A percentile compares a stretch with the other conserved stretches of the same genome.
phyloP scores from a whole-genome alignment of 2,888 invertebrate species.

The Caenorhabditis sinica region DNA sequence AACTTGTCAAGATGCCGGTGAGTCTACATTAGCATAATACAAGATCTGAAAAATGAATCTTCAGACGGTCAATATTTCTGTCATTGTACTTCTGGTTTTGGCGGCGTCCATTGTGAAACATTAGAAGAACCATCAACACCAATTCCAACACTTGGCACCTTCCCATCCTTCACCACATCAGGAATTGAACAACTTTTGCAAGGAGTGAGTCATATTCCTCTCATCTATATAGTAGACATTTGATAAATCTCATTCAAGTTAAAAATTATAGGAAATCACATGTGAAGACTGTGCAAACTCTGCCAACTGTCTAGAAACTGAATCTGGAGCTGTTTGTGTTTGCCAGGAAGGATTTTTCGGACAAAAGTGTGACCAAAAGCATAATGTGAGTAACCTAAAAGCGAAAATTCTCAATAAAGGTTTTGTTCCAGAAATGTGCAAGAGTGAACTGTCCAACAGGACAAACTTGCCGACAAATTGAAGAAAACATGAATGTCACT shows the following conservation, averaged over 20 bases:
- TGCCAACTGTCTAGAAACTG: conserved; percentile 67
- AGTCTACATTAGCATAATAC: too few species aligned
- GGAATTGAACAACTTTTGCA: not conserved
- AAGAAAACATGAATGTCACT: conserved; percentile 37
- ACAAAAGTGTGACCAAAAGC: conserved; percentile 65
- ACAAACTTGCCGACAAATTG: conserved; percentile 60
- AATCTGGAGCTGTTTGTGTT: conserved; percentile 68
- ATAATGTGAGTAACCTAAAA: conserved; percentile 52
- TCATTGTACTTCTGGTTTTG: conserved; percentile 72
- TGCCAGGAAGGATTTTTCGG: conserved; percentile 73
- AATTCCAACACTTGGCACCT: conserved; percentile 32
- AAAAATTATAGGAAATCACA: conserved; percentile 55
- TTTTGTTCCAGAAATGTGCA: conserved; percentile 61
- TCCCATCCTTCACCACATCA: conserved; percentile 37
- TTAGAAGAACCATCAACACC: conserved; percentile 40
- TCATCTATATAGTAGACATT: too few species aligned
- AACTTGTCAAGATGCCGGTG: conserved; percentile 90
- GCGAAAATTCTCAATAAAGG: too few species aligned
- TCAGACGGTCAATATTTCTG: conserved; percentile 69
- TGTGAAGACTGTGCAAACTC: conserved; percentile 72
- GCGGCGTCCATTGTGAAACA: conserved; percentile 75
- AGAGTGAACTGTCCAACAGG: conserved; percentile 49
- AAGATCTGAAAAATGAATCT: not conserved
- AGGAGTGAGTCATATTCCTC: too few species aligned
- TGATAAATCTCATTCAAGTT: too few species aligned